A percentile compares a stretch with the other conserved stretches of the same genome.
Conservation (phyloP, 2,888 invertebrate genomes). For the Gortyna flavago region DNA sequence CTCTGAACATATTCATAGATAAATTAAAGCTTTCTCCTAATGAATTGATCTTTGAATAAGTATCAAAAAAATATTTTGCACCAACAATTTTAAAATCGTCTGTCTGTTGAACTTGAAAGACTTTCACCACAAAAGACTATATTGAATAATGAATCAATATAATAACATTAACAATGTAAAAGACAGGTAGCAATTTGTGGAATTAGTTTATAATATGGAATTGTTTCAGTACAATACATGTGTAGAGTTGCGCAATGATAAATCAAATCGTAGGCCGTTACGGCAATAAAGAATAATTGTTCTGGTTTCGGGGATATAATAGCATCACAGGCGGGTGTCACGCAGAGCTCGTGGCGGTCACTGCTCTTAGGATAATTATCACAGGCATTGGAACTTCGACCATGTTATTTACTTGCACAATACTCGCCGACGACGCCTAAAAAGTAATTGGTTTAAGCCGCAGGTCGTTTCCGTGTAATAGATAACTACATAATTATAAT, state of each 20-base stretch:
- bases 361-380: conserved; percentile 78
- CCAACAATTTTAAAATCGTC: conserved; percentile 16
- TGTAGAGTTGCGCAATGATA: conserved; percentile 58
- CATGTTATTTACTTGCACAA: conserved; percentile 80
- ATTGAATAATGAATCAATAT: conserved; percentile 26
- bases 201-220: conserved; percentile 55
- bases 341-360: conserved; percentile 77
- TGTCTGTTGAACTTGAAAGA: conserved; percentile 18
- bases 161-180: conserved; percentile 41
- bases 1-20: conserved; percentile 13
- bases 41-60: conserved; percentile 30
- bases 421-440: conserved; percentile 67
- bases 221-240: conserved; percentile 63
- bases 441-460: conserved; percentile 69
- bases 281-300: conserved; percentile 74
- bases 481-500: conserved; percentile 70
- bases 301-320: conserved; percentile 77
- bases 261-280: conserved; percentile 70
- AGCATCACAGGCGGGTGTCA: conserved; percentile 72
- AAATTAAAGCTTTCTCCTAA: conserved; percentile 32
- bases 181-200: conserved; percentile 57
- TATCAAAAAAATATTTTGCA: conserved; percentile 14
- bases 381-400: conserved; percentile 71
- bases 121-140: conserved; percentile 47
- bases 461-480: conserved; percentile 69